These are phyloP conservation scores for Empis livida DNA, from an alignment of 2,888 invertebrate species.

Conservation along the genomic window DNA sequence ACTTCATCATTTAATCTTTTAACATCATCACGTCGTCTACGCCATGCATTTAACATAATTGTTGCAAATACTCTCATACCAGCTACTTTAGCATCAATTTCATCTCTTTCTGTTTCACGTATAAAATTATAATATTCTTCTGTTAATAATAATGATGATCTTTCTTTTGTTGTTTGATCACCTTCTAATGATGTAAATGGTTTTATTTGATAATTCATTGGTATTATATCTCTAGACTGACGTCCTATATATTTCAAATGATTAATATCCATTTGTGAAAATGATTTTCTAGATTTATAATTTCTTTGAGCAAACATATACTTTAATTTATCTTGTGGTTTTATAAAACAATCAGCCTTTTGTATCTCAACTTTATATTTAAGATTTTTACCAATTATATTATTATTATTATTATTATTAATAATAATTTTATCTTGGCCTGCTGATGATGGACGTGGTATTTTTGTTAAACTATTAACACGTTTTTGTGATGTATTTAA, in stretches of 20 bases:
- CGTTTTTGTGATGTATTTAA: too few relatives aligned
- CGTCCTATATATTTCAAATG: conserved; percentile 12
- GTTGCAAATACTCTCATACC: conserved; percentile 23
- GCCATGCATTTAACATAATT: conserved; percentile 28
- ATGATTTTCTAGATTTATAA: conserved; percentile 22
- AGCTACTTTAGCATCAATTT: conserved; percentile 18
- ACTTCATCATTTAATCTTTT: conserved; percentile 16
- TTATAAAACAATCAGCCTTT: too few relatives aligned
- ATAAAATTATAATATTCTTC: not conserved
- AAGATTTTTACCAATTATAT: too few relatives aligned
- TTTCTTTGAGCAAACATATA: conserved; percentile 1
- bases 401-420: too few relatives aligned
- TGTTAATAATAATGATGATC: not conserved
- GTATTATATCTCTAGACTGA: not conserved
- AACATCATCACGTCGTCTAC: conserved; percentile 23
- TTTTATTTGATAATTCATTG: not conserved
- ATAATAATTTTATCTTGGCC: too few relatives aligned
- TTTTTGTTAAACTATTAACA: too few relatives aligned
- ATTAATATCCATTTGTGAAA: conserved; percentile 29
- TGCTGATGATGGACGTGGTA: too few relatives aligned
- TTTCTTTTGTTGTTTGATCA: not conserved
- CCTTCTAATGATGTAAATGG: not conserved
- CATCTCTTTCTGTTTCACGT: not conserved
- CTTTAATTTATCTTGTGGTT: not conserved
- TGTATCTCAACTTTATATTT: too few relatives aligned